Percentiles rank a stretch among this genome's conserved stretches.
These are phyloP conservation scores for Omphaloscelis lunosa DNA, from an alignment of 2,888 invertebrate species.

Conservation along the genomic window DNA sequence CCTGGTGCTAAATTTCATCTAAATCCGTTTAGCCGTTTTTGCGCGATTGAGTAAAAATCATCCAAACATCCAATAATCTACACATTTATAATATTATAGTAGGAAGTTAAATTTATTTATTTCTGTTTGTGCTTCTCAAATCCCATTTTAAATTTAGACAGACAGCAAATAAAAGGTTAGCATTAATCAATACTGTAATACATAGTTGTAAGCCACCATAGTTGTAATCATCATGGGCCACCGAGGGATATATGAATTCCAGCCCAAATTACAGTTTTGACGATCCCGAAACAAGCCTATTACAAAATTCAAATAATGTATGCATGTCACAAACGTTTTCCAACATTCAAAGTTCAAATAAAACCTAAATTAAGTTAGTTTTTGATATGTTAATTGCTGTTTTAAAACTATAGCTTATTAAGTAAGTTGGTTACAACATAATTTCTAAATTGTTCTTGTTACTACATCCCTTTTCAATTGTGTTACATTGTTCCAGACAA, in stretches of 20 bases:
- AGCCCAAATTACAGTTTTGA: background rate
- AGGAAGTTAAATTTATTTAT: no score
- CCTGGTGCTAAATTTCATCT: background rate
- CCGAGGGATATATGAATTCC: no score
- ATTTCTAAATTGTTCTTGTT: constrained; percentile 37
- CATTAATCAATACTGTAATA: background rate
- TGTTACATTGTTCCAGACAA: constrained; percentile 39
- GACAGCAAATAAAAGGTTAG: background rate
- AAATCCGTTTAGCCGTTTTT: background rate
- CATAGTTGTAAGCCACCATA: background rate
- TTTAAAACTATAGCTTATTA: constrained; percentile 49
- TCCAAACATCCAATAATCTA: background rate
- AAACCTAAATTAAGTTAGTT: constrained; percentile 10
- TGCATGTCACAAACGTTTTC: background rate
- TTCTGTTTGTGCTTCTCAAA: background rate
- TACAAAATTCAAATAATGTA: background rate
- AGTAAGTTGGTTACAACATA: constrained; percentile 21
- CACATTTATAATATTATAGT: background rate
- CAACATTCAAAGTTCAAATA: background rate
- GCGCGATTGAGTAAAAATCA: background rate
- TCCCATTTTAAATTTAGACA: background rate
- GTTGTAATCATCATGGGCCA: background rate
- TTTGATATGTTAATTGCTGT: constrained; percentile 40
- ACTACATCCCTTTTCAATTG: constrained; percentile 32
- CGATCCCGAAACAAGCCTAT: background rate